These are phyloP conservation scores for Drosophila picticornis DNA, from an alignment of 2,888 invertebrate genomes.

Conservation along the genomic window DNA sequence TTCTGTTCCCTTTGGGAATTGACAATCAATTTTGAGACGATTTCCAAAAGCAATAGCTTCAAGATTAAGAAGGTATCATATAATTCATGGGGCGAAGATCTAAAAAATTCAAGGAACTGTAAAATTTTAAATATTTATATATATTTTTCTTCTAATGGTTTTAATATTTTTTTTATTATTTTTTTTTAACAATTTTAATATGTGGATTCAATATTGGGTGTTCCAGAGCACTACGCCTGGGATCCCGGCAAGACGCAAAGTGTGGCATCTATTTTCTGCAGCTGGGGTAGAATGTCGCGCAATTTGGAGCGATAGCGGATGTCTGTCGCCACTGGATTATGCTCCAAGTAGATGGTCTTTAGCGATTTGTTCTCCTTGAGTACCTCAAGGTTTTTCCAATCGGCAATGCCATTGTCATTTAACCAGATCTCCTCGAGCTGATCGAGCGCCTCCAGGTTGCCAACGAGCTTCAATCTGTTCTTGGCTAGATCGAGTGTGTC, in stretches of 20 bases:
- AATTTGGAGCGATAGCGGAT: constrained; percentile 96
- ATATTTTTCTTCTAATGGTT: constrained; percentile 19
- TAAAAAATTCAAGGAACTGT: background rate
- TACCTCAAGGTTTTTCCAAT: constrained; percentile 93
- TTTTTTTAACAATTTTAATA: constrained; percentile 9
- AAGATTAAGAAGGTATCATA: background rate
- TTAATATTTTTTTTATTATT: background rate
- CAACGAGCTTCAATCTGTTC: constrained; percentile 92
- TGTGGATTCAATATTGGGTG: constrained; percentile 1
- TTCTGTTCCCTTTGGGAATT: background rate
- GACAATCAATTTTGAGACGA: background rate
- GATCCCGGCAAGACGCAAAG: constrained; percentile 86
- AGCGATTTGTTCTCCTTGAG: constrained; percentile 89
- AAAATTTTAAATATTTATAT: constrained; percentile 13
- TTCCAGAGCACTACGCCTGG: constrained; percentile 31
- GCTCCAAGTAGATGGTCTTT: constrained; percentile 95
- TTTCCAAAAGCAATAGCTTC: background rate
- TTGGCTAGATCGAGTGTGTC: constrained; percentile 96
- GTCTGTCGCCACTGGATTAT: constrained; percentile 94
- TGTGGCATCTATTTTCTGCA: constrained; percentile 98
- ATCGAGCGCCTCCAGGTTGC: constrained; percentile 91
- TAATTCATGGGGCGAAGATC: background rate
- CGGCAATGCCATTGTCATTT: constrained; percentile 94
- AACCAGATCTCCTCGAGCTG: constrained; percentile 98
- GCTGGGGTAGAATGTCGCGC: constrained; percentile 92